Conservation (phyloP, 2,888 invertebrate species). For the Drosophila buzzatii region DNA sequence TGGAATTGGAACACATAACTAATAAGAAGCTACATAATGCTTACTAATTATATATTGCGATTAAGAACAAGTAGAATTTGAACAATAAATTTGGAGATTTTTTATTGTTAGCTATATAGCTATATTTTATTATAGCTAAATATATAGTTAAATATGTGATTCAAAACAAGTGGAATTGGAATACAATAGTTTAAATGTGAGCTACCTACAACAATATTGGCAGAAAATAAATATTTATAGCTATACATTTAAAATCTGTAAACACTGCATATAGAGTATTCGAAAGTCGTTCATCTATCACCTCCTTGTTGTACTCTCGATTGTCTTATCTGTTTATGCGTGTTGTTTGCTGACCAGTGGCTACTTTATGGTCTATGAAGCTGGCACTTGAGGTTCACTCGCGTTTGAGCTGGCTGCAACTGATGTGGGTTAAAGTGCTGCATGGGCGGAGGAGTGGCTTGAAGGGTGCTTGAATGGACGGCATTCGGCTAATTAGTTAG, state of each 20-base stretch:
- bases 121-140: too few relatives aligned
- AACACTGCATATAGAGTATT: conserved; percentile 21
- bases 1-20: neutral
- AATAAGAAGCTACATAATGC: too few relatives aligned
- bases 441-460: neutral
- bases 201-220: too few relatives aligned
- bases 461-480: neutral
- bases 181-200: too few relatives aligned
- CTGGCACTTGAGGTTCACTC: conserved; percentile 48
- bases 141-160: too few relatives aligned
- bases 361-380: conserved; percentile 51
- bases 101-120: too few relatives aligned
- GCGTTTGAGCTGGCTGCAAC: conserved; percentile 69
- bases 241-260: too few relatives aligned
- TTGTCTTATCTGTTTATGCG: conserved; percentile 34
- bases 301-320: neutral
- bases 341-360: conserved; percentile 64
- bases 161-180: too few relatives aligned
- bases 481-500: conserved; percentile 57
- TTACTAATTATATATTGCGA: too few relatives aligned
- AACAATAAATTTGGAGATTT: too few relatives aligned
- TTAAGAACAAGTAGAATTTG: too few relatives aligned
- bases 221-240: too few relatives aligned
- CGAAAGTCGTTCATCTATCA: conserved; percentile 9
- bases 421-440: conserved; percentile 67